Base-by-base conservation (phyloP, 2,113 vertebrate genomes). In the Pardalotus punctatus region DNA sequence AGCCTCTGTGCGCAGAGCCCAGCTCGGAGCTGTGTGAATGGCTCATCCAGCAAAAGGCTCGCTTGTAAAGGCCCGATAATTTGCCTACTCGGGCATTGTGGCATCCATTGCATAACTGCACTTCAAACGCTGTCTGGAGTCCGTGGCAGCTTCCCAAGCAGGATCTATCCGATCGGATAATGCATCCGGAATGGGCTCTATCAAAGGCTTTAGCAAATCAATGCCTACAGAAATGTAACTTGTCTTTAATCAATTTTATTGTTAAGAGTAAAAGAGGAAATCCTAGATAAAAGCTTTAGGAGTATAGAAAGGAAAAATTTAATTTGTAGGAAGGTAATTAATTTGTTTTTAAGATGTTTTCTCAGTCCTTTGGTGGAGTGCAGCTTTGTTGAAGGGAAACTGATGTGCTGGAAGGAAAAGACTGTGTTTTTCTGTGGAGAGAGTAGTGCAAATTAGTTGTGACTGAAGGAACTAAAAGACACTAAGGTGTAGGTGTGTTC, bases 161-260 rank as follows among this genome's bases (percentile, higher is more conserved):
- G 74, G 86, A 86, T 91, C 81, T 56, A 3, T 84, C 24, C 0
- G 25, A 43, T 69, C 4, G 2, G 29, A 50, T 86, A 58, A 61
- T 65, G 93, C 85, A 23, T 86, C 84, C 2, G 3, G 56, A 94
- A 42, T 38, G 79, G 48, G 47, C 65, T 86, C 40, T 67, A 27
- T 54, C 93, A 82, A 96, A 94, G 81, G 81, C 69, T 79, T 76
- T 48, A 61, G 74, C 40, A 69, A 82, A 93, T 96, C 88, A 85
- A 50, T 96, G 93, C 51, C 93, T 65, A 43, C 48, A 76, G 69
- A 94, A 80, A 81, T 57, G 81, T 42, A 54, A 89, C 70, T 93
- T 82, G 69, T 57, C 72, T 90, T 86, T 66, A 93, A 93, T 83
- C 65, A 83, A 64, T 81, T 91, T 70, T 58, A 92, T 73, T 96